Evolutionary conservation across 2,797 vertebrate species (phyloP).

Genomic region (Carapus acus): DNA sequence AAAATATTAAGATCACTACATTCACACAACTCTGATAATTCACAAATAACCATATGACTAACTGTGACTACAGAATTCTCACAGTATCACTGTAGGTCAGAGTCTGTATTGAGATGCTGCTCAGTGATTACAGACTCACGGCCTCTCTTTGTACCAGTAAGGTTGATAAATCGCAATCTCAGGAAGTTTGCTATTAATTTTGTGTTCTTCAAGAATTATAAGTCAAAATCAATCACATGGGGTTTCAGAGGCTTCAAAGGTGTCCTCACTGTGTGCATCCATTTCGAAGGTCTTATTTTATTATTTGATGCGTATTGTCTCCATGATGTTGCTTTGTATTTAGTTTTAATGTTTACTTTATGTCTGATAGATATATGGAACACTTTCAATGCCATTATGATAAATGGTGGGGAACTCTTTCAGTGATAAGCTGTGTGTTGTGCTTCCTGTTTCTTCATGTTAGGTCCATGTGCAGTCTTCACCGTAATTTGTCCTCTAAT

Average conservation of each 20-base stretch:
- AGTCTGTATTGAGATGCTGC: conserved; percentile 44
- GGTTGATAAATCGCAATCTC: conserved; percentile 89
- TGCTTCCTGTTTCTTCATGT: conserved; percentile 2
- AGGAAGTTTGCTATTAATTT: conserved; percentile 78
- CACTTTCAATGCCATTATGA: background rate
- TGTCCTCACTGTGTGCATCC: conserved; percentile 26
- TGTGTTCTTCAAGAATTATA: conserved; percentile 69
- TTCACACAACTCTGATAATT: conserved; percentile 55
- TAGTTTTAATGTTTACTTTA: conserved; percentile 12
- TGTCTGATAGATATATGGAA: background rate
- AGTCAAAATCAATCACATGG: conserved; percentile 45
- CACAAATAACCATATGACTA: conserved; percentile 60
- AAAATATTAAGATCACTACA: conserved; percentile 54
- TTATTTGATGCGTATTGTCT: conserved; percentile 11
- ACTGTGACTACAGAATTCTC: conserved; percentile 40
- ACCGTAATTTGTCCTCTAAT: conserved; percentile 23
- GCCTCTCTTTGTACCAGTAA: conserved; percentile 80
- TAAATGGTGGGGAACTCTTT: too few species aligned
- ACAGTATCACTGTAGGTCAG: conserved; percentile 41
- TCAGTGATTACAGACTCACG: conserved; percentile 55
- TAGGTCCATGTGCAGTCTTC: conserved; percentile 9
- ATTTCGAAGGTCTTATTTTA: conserved; percentile 14
- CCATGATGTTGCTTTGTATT: background rate
- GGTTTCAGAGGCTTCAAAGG: conserved; percentile 18
- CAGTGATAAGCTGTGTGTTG: background rate